Percentiles rank a stretch among this genome's conserved stretches.
Conservation (phyloP, 2,888 invertebrate genomes). For the Euphydryas editha region DNA sequence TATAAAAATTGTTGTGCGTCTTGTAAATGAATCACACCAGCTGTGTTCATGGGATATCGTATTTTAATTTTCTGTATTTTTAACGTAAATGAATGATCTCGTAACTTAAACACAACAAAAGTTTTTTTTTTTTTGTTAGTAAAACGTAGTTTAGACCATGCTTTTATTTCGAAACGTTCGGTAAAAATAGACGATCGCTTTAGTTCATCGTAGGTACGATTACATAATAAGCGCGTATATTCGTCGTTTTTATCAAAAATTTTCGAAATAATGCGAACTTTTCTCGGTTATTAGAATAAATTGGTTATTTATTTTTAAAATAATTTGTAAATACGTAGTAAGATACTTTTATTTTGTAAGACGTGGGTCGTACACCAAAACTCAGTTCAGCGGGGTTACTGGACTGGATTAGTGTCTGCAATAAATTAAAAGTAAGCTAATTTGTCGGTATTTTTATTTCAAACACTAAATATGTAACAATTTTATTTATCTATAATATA, state of each 20-base stretch:
- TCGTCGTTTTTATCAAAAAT: slow-evolving; percentile 24
- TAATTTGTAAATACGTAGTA: slow-evolving; percentile 68
- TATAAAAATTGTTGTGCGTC: slow-evolving; percentile 30
- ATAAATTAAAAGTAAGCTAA: slow-evolving; percentile 74
- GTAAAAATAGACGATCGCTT: background rate
- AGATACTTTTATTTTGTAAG: slow-evolving; percentile 62
- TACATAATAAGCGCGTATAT: background rate
- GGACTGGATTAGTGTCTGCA: slow-evolving; percentile 81
- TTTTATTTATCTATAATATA: background rate
- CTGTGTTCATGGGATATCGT: slow-evolving; percentile 68
- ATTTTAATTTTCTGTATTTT: slow-evolving; percentile 51
- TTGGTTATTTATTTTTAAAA: slow-evolving; percentile 76
- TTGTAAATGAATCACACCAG: slow-evolving; percentile 67
- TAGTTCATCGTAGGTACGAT: background rate
- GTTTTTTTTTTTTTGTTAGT: slow-evolving; percentile 47
- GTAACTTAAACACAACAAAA: slow-evolving; percentile 63
- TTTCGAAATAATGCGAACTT: slow-evolving; percentile 35
- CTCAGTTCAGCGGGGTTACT: slow-evolving; percentile 75
- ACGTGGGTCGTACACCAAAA: slow-evolving; percentile 69
- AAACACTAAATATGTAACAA: slow-evolving; percentile 7
- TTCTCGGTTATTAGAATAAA: slow-evolving; percentile 71
- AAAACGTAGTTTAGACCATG: slow-evolving; percentile 41
- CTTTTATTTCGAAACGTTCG: slow-evolving; percentile 24
- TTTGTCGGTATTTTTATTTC: slow-evolving; percentile 47
- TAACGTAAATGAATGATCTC: slow-evolving; percentile 78